phyloP scores from a whole-genome alignment of 2,113 vertebrate genomes.

The Phrynocephalus versicolor region DNA sequence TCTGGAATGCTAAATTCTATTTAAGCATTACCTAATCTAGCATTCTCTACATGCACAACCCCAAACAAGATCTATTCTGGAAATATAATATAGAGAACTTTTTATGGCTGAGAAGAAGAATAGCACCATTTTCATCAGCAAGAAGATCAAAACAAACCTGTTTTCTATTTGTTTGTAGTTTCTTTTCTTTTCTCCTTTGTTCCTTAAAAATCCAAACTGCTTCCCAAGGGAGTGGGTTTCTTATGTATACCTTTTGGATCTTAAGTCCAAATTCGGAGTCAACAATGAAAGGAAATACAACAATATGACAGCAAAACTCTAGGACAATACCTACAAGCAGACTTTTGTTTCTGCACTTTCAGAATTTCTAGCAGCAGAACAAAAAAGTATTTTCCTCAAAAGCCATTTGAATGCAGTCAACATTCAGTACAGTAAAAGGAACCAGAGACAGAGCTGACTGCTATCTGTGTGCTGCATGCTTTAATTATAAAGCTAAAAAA shows the following conservation, averaged over 20 bases:
- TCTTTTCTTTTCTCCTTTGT: neutral
- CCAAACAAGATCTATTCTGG: neutral
- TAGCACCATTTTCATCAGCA: neutral
- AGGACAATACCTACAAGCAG: neutral
- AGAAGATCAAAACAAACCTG: neutral
- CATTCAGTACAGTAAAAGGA: neutral
- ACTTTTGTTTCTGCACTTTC: too few species aligned
- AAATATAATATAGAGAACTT: neutral
- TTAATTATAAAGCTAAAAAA: conserved; percentile 63
- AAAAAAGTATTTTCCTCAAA: neutral
- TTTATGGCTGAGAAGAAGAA: neutral
- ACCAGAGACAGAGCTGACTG: conserved; percentile 40
- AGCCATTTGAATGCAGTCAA: neutral
- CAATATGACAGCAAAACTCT: neutral
- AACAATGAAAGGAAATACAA: neutral
- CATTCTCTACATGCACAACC: too few species aligned
- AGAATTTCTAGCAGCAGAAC: conserved; percentile 21
- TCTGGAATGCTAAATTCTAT: neutral
- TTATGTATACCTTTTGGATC: neutral
- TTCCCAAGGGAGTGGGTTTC: neutral
- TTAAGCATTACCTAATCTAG: neutral
- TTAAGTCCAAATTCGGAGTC: neutral
- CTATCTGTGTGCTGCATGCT: conserved; percentile 37
- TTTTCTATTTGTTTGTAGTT: too few species aligned
- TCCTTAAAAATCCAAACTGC: neutral